phyloP scores from a whole-genome alignment of 1,140 invertebrate genomes.

The Drosophila pachea region DNA sequence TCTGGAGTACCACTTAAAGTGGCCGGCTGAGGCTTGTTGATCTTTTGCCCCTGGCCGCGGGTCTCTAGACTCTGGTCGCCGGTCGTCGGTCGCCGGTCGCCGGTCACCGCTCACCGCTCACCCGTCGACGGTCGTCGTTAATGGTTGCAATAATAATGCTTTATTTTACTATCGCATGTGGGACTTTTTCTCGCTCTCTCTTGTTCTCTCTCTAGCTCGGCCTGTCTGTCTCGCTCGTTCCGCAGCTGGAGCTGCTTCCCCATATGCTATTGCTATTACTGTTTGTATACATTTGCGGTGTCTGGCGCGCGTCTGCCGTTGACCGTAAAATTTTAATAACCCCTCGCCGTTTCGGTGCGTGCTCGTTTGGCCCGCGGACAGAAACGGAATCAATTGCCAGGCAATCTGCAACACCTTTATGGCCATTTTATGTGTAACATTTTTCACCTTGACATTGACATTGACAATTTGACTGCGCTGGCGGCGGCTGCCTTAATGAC shows the following conservation, averaged over 20 bases:
- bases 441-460: conserved; percentile 76
- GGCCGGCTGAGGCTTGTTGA: neutral
- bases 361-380: conserved; percentile 28
- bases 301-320: conserved; percentile 65
- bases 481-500: conserved; percentile 44
- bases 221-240: neutral
- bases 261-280: neutral
- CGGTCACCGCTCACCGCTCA: conserved; percentile 19
- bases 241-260: neutral
- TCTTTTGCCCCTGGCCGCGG: no score
- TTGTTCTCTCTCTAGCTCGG: neutral
- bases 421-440: conserved; percentile 67
- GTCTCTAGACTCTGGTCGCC: neutral
- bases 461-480: conserved; percentile 17
- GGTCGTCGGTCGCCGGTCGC: conserved; percentile 22
- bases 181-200: conserved; percentile 10
- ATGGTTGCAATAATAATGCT: conserved; percentile 74
- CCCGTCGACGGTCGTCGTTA: conserved; percentile 44
- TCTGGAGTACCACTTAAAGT: conserved; percentile 58
- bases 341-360: conserved; percentile 46
- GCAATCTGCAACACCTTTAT: conserved; percentile 74
- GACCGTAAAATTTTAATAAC: conserved; percentile 74
- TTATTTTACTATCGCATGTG: conserved; percentile 73
- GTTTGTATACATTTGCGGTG: conserved; percentile 38
- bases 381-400: conserved; percentile 52